A percentile compares a stretch with the other conserved stretches of the same genome.
phyloP scores from a whole-genome alignment of 2,113 vertebrate species.

The Todiramphus chloris region DNA sequence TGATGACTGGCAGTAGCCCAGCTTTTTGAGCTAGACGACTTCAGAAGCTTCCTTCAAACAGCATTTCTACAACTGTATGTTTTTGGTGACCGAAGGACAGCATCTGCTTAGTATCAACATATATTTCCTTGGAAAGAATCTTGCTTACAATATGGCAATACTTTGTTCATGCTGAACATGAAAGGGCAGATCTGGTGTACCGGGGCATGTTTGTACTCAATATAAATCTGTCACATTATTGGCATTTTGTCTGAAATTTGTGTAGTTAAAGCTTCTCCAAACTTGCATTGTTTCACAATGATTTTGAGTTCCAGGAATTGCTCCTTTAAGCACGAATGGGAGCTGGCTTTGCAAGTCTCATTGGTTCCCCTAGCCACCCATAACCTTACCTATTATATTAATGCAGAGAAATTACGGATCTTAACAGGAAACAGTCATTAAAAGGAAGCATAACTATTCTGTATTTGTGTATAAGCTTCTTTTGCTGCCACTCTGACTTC shows the following conservation, averaged over 20 bases:
- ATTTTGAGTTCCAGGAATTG: not conserved
- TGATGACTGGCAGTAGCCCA: not conserved
- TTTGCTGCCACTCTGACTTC: not conserved
- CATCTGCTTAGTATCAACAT: not conserved
- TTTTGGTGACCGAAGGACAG: not conserved
- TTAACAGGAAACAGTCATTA: not conserved
- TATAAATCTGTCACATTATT: not conserved
- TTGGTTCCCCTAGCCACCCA: not conserved
- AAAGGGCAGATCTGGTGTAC: not conserved
- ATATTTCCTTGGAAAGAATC: not conserved
- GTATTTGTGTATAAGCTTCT: not conserved
- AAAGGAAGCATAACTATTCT: not conserved
- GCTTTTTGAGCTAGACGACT: not conserved
- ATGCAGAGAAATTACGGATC: not conserved
- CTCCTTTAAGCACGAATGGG: not conserved
- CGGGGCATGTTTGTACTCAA: not conserved
- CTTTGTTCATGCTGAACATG: not conserved
- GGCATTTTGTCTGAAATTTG: not conserved
- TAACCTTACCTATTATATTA: not conserved
- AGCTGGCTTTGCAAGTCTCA: not conserved
- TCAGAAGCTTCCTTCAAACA: not conserved
- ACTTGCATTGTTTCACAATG: not conserved
- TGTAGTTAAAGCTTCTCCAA: not conserved
- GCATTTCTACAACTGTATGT: not conserved
- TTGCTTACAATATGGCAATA: not conserved